Evolutionary conservation across 2,113 vertebrate genomes (phyloP).

Genomic region (Isichthys henryi): DNA sequence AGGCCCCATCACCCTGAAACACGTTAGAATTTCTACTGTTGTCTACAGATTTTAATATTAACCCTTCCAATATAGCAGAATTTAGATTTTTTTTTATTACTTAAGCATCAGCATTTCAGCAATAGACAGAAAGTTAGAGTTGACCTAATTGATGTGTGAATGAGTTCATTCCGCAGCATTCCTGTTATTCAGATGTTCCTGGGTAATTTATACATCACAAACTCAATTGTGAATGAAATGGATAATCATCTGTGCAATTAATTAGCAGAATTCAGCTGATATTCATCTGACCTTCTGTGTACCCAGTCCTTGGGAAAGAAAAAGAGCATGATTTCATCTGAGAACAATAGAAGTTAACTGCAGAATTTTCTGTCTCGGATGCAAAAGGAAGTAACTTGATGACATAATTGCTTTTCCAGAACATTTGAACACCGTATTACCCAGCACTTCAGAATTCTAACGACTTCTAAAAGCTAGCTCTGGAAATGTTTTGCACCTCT

Average conservation of each 20-base stretch:
- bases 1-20: neutral
- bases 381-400: constrained; percentile 2
- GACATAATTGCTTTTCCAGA: constrained; percentile 18
- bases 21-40: neutral
- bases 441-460: neutral
- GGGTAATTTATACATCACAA: neutral
- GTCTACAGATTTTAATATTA: neutral
- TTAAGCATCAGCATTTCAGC: neutral
- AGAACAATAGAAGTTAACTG: constrained; percentile 10
- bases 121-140: neutral
- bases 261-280: neutral
- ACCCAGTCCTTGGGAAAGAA: neutral
- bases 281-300: neutral
- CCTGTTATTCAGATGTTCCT: neutral
- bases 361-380: neutral
- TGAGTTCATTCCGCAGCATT: neutral
- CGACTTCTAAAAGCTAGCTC: neutral
- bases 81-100: neutral
- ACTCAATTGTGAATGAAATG: neutral
- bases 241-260: neutral
- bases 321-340: neutral
- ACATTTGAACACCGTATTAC: neutral
- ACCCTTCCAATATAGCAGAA: neutral
- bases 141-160: neutral
- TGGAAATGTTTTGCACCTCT: neutral